phyloP scores from a whole-genome alignment of 2,888 invertebrate species.

The Petrolisthes manimaculis region DNA sequence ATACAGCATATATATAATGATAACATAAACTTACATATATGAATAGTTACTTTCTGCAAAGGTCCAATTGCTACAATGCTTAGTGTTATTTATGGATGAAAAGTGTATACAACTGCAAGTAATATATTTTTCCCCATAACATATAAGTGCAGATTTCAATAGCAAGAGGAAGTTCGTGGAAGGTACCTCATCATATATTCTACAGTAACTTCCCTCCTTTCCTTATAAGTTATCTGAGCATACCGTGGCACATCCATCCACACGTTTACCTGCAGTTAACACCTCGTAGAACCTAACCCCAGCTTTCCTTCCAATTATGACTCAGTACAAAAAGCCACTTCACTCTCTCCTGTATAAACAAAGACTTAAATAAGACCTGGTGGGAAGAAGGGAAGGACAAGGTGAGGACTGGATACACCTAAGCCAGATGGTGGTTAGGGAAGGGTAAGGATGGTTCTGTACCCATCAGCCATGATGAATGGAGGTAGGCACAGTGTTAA shows the following conservation, averaged over 20 bases:
- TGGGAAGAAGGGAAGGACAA: background rate
- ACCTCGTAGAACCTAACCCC: background rate
- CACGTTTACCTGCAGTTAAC: background rate
- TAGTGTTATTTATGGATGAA: too few species aligned
- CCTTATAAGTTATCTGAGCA: constrained; percentile 16
- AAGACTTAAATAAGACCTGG: constrained; percentile 3
- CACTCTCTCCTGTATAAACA: constrained; percentile 6
- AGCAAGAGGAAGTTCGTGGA: too few species aligned
- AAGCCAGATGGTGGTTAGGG: background rate
- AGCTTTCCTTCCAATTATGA: background rate
- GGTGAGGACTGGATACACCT: background rate
- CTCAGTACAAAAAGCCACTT: constrained; percentile 2
- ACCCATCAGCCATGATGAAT: too few species aligned
- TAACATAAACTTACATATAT: too few species aligned
- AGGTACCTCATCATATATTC: too few species aligned
- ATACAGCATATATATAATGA: background rate
- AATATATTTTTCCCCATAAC: too few species aligned
- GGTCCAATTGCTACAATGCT: too few species aligned
- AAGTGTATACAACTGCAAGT: too few species aligned
- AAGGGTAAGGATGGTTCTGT: background rate
- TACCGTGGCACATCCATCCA: background rate
- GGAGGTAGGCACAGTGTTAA: too few species aligned
- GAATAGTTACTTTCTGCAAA: too few species aligned
- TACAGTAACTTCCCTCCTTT: background rate
- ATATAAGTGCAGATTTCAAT: too few species aligned